Base-by-base conservation (phyloP, 2,888 invertebrate species). In the Gastrophysa polygoni region DNA sequence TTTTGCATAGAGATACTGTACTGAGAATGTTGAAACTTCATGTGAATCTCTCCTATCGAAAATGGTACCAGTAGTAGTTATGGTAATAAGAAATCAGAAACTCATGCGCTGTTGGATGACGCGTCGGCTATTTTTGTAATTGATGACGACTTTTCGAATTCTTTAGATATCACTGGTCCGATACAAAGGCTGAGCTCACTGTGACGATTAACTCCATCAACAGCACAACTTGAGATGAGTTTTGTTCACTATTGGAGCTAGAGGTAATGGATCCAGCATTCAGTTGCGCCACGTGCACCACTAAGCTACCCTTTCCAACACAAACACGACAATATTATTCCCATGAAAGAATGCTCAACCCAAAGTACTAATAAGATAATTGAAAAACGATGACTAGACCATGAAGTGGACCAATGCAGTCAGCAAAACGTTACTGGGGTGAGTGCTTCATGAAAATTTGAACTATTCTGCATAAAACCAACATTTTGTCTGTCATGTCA, bases 341-440 rank as follows among this genome's bases (percentile, higher is more conserved):
- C 61, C n/a, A 28, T 61, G 38, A 18, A 44, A 32, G n/a, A 51
- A 61, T 57, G 57, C 56, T 10, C 20, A 57, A 50, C 61, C 57
- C 6, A 38, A 17, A 11, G 14, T 61, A 0, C 14, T 57, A 1
- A 61, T 57, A 16, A 46, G 61, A 10, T 57, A 50, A 11, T 47
- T 17, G 29, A 43, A 46, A 52, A 34, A n/a, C 51, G 14, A 51
- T 58, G n/a, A 62, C 11, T n/a, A 38, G 47, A 14, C 21, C 50
- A 4, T 61, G 50, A 50, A 24, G 43, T 38, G 49, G 61, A 14
- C 56, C 61, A n/a, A n/a, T 14, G 55, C 49, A 18, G 10, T 56
- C 7, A 60, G 60, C 38, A 28, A 55, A 18, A 60, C 60, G 2
- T 24, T 51, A 10, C 17, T 52, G 16, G 54, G 44, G n/a, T 58